A percentile compares a stretch with the other conserved stretches of the same genome.
phyloP scores from a whole-genome alignment of 2,113 vertebrate genomes.

The Protobothrops mucrosquamatus region DNA sequence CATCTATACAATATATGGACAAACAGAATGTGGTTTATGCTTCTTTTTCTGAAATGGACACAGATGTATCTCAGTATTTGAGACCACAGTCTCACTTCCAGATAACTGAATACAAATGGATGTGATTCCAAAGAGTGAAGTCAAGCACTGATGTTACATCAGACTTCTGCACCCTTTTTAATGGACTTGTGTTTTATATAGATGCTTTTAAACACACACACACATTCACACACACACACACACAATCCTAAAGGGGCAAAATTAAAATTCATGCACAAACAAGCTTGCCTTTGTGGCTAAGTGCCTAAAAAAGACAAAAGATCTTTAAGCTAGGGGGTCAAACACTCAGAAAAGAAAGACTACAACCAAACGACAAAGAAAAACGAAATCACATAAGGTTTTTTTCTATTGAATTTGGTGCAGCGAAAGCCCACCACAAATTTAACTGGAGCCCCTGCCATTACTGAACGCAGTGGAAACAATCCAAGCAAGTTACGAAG shows the following conservation, averaged over 20 bases:
- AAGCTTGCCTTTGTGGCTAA: not conserved
- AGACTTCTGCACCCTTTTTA: not conserved
- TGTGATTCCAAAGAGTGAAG: not conserved
- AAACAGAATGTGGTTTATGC: not conserved
- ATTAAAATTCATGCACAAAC: not conserved
- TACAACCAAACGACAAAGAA: not conserved
- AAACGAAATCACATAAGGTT: not conserved
- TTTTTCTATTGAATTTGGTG: not conserved
- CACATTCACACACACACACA: no score
- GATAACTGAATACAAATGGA: not conserved
- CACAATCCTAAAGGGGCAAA: no score
- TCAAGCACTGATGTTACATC: not conserved
- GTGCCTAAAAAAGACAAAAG: not conserved
- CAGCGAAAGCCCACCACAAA: not conserved
- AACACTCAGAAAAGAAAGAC: not conserved
- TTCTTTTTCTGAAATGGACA: not conserved
- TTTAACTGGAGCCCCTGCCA: not conserved
- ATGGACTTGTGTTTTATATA: not conserved
- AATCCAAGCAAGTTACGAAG: not conserved
- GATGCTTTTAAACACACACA: no score
- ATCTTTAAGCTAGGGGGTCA: not conserved
- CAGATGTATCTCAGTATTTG: not conserved
- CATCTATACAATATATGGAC: not conserved
- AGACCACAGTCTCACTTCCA: not conserved
- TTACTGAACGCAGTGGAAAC: not conserved